Base-by-base conservation (phyloP, 2,888 invertebrate species). In the Dysmachus trigonus region DNA sequence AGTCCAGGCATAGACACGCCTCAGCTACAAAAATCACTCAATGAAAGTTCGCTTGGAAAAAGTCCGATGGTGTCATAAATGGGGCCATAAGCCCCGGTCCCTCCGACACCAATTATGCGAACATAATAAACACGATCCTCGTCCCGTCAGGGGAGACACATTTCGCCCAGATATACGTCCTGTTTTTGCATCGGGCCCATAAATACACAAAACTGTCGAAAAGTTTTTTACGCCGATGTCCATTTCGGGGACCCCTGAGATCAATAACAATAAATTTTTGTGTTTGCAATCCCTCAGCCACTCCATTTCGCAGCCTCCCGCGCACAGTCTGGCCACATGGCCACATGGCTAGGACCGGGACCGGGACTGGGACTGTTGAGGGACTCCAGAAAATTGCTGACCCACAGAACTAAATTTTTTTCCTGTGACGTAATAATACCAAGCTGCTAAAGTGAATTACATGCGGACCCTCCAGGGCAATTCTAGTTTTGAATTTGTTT, bases 191-290 rank as follows among this genome's bases (percentile, higher is more conserved):
- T 83, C 22, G 71, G 38, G 53, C 27, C 33, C 85, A 85, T 85
- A 85, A 85, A 85, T 85, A 85, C 38, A 85, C 74, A 47, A 85
- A 85, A 85, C 74, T 85, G 85, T 85, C 85, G 85, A 85, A 85
- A 85, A 85, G 76, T 85, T 85, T 85, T 85, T 85, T 85, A 85
- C 76, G 51, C 51, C 35, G 18, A 10, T 76, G 51, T 85, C 85
- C 85, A 85, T 85, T 85, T 85, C 76, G 22, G 27, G 27, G 51
- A 51, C 74, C 53, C 85, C 76, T 27, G 85, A 85, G 85, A 85
- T 85, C 85, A 85, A 85, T 85, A 85, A 85, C 85, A 85, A 85
- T 85, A 85, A 85, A 85, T 85, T 85, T 38, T 35, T 33, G 76
- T 85, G 83, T 41, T 41, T 72, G 83, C 15, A 72, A 83, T 83